Conservation (phyloP, 2,113 vertebrate species). For the Microcebus jonahi region DNA sequence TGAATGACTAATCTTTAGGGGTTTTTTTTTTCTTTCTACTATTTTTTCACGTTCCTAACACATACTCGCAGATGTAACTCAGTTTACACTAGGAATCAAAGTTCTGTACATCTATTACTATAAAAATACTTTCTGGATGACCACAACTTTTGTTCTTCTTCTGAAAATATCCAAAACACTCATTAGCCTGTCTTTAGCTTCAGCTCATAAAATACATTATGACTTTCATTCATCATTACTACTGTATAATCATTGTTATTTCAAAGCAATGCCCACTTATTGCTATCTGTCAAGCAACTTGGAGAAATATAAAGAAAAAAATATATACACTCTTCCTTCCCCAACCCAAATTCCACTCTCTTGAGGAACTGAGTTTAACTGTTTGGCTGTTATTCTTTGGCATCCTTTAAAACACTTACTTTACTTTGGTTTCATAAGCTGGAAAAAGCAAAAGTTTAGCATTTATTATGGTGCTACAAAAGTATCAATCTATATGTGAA, state of each 20-base stretch:
- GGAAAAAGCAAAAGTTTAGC: neutral
- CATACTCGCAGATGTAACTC: neutral
- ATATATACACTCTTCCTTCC: neutral
- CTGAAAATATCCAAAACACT: slow-evolving; percentile 16
- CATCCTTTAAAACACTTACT: neutral
- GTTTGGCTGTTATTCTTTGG: neutral
- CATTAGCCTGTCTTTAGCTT: neutral
- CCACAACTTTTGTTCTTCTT: neutral
- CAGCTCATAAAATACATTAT: slow-evolving; percentile 27
- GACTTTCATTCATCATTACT: slow-evolving; percentile 30
- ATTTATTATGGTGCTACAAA: neutral
- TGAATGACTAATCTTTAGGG: neutral
- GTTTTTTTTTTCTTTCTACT: neutral
- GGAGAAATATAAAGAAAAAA: neutral
- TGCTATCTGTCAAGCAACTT: neutral
- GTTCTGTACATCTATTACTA: neutral
- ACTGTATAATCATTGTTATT: slow-evolving; percentile 1
- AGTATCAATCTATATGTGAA: neutral
- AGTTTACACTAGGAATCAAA: slow-evolving; percentile 6
- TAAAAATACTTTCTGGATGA: neutral
- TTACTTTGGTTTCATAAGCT: neutral
- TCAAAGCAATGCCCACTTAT: slow-evolving; percentile 30
- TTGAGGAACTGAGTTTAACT: neutral
- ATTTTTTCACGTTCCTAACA: slow-evolving; percentile 35
- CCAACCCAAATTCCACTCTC: neutral